Conservation (phyloP, 2,888 invertebrate species). For the Yponomeuta plumbellus region DNA sequence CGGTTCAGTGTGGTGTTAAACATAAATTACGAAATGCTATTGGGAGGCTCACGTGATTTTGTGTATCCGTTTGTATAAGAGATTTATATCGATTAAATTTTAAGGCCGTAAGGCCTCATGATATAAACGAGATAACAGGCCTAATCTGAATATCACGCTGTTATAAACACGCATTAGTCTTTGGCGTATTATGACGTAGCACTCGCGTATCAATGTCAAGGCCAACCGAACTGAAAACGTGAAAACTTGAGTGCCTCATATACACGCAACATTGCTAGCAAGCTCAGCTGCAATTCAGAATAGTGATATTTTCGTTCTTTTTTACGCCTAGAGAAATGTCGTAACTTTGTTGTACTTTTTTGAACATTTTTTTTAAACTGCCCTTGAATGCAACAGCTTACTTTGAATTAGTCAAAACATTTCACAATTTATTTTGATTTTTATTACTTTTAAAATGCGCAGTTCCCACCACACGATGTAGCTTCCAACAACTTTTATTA, state of each 20-base stretch:
- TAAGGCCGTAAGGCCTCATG: constrained; percentile 20
- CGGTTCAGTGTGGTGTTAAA: constrained; percentile 9
- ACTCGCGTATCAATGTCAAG: constrained; percentile 15
- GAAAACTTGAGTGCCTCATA: not conserved
- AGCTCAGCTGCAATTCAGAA: not conserved
- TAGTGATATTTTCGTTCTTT: not conserved
- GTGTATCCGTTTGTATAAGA: constrained; percentile 27
- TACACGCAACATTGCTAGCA: not conserved
- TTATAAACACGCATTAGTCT: constrained; percentile 65
- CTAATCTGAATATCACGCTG: constrained; percentile 65
- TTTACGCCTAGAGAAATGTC: too few relatives aligned
- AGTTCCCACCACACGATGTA: too few relatives aligned
- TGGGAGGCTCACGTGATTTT: constrained; percentile 48
- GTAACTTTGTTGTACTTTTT: too few relatives aligned
- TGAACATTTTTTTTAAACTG: too few relatives aligned
- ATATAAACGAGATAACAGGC: constrained; percentile 58
- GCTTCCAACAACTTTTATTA: too few relatives aligned
- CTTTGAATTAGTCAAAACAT: too few relatives aligned
- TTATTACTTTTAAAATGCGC: too few relatives aligned
- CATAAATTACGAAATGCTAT: constrained; percentile 42
- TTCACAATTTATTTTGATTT: too few relatives aligned
- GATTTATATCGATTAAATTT: constrained; percentile 26
- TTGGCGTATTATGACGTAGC: constrained; percentile 16
- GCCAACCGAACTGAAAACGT: constrained; percentile 10
- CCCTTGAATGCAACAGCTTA: too few relatives aligned